Percentiles rank a stretch among this genome's conserved stretches.
Conservation (phyloP, 23 tunicate species). For the Halocynthia aurantium region DNA sequence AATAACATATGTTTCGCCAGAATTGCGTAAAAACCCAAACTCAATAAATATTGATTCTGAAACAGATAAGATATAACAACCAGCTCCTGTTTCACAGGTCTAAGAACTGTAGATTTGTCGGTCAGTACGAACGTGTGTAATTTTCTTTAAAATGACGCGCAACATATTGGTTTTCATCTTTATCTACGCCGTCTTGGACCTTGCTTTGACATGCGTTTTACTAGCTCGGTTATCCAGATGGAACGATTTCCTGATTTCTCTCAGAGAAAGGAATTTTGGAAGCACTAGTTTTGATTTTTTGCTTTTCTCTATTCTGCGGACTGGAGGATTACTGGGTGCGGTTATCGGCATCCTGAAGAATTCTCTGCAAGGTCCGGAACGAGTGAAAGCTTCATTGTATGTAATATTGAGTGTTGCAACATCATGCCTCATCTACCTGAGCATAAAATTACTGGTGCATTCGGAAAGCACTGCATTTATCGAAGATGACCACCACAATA, state of each 20-base stretch:
- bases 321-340: slow-evolving; percentile 28
- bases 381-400: background rate
- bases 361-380: slow-evolving; percentile 25
- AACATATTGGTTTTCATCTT: background rate
- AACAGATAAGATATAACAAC: too few relatives aligned
- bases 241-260: slow-evolving; percentile 18
- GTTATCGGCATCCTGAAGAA: slow-evolving; percentile 37
- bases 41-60: too few relatives aligned
- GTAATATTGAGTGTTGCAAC: slow-evolving; percentile 7
- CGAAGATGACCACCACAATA: slow-evolving; percentile 2
- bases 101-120: too few relatives aligned
- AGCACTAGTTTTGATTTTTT: slow-evolving; percentile 40
- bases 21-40: too few relatives aligned
- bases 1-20: too few relatives aligned
- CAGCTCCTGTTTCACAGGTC: too few relatives aligned
- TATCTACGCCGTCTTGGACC: slow-evolving; percentile 9
- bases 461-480: slow-evolving; percentile 38
- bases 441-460: slow-evolving; percentile 35
- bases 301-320: slow-evolving; percentile 27
- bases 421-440: slow-evolving; percentile 23
- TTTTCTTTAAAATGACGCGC: too few relatives aligned
- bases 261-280: slow-evolving; percentile 29
- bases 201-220: slow-evolving; percentile 21
- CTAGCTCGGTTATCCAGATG: slow-evolving; percentile 35
- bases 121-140: too few relatives aligned